Evolutionary conservation across 2,888 invertebrate species (phyloP).

Genomic region (Phengaris alcon): DNA sequence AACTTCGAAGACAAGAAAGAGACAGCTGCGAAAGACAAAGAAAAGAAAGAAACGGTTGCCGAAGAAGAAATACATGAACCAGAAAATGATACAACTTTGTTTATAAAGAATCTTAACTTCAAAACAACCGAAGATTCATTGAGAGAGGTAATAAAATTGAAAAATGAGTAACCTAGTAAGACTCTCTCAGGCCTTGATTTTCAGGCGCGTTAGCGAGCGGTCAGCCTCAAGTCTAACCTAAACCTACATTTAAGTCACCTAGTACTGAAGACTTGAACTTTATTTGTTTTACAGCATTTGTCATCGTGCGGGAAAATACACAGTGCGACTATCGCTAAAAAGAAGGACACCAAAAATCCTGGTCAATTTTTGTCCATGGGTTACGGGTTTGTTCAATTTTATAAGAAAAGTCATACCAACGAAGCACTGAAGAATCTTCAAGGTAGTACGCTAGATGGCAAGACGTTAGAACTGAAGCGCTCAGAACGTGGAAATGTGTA

Average conservation of each 20-base stretch:
- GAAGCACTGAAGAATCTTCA: constrained; percentile 93
- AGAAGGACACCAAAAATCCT: constrained; percentile 90
- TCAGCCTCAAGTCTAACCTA: background rate
- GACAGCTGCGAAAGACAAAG: constrained; percentile 31
- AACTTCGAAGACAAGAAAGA: constrained; percentile 32
- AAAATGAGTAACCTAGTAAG: background rate
- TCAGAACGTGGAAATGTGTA: constrained; percentile 88
- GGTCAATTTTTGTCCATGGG: constrained; percentile 91
- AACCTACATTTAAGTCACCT: background rate
- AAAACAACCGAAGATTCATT: constrained; percentile 87
- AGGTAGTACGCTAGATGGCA: constrained; percentile 89
- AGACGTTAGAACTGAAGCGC: constrained; percentile 92
- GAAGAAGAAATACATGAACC: constrained; percentile 66
- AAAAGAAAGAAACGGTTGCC: constrained; percentile 31
- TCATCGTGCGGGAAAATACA: constrained; percentile 85
- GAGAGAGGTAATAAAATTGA: constrained; percentile 72
- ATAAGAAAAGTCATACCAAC: constrained; percentile 83
- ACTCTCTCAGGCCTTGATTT: background rate
- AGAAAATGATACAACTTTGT: constrained; percentile 90
- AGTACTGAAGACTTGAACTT: background rate
- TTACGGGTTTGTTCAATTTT: constrained; percentile 97
- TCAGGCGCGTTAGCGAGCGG: too few relatives aligned
- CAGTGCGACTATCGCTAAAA: constrained; percentile 89
- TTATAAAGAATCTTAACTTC: constrained; percentile 96
- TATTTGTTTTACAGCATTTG: constrained; percentile 82